Conservation (phyloP, 2,888 invertebrate species). For the Hylaea fasciaria region DNA sequence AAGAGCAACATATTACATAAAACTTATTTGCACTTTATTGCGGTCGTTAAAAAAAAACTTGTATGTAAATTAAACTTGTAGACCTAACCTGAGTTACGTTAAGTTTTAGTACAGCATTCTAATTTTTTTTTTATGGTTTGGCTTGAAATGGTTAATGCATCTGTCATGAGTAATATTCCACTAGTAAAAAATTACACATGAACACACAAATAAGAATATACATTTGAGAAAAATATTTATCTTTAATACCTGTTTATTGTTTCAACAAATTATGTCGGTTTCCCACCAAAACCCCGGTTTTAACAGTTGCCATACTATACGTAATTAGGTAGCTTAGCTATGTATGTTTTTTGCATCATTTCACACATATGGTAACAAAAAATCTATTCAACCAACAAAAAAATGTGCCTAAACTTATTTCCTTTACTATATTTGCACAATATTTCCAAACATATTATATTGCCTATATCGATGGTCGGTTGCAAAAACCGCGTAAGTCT, state of each 20-base stretch:
- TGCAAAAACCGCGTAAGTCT: constrained; percentile 33
- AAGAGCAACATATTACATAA: not conserved
- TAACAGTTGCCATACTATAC: too few species aligned
- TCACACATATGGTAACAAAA: not conserved
- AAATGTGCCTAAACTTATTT: constrained; percentile 2
- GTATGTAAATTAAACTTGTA: not conserved
- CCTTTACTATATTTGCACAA: constrained; percentile 16
- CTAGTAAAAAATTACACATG: too few species aligned
- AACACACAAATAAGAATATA: too few species aligned
- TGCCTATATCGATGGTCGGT: constrained; percentile 25
- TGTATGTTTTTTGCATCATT: too few species aligned
- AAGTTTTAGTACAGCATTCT: not conserved
- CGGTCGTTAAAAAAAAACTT: not conserved
- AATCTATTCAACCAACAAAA: not conserved
- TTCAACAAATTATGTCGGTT: too few species aligned
- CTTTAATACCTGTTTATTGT: too few species aligned
- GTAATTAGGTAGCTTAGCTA: too few species aligned
- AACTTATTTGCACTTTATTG: not conserved
- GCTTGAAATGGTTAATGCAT: too few species aligned
- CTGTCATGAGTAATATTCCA: too few species aligned
- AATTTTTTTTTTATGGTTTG: not conserved
- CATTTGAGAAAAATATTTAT: too few species aligned
- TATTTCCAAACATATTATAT: constrained; percentile 22
- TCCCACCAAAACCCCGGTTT: too few species aligned
- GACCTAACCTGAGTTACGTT: not conserved